Conservation (phyloP, 2,888 invertebrate genomes). For the Tuberolachnus salignus region DNA sequence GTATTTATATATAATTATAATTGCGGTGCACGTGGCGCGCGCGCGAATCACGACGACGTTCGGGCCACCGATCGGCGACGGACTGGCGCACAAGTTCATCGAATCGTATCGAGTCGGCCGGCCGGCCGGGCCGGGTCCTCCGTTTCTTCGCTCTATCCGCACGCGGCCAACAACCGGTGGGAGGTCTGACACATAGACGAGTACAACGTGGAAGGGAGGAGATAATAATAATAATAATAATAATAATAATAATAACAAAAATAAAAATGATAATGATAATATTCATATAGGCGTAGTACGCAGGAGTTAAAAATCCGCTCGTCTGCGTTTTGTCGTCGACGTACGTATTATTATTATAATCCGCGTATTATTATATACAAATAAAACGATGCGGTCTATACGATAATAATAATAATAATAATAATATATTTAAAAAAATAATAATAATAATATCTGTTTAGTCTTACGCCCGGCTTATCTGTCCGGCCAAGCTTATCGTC, state of each 20-base stretch:
- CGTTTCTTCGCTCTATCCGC: not conserved
- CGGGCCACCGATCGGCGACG: slow-evolving; percentile 42
- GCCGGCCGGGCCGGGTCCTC: slow-evolving; percentile 6
- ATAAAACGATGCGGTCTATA: not conserved
- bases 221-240: too few species aligned
- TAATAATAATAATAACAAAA: too few species aligned
- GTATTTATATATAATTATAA: too few species aligned
- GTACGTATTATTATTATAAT: not conserved
- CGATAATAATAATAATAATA: too few species aligned
- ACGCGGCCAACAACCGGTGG: slow-evolving; percentile 31
- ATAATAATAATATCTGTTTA: slow-evolving; percentile 9
- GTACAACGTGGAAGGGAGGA: too few species aligned
- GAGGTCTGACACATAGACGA: slow-evolving; percentile 25
- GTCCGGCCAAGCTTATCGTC: not conserved
- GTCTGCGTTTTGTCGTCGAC: slow-evolving; percentile 51
- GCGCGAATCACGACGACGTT: not conserved
- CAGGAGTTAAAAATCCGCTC: slow-evolving; percentile 28
- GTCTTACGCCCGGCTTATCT: not conserved
- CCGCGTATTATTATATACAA: not conserved
- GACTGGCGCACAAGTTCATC: slow-evolving; percentile 44
- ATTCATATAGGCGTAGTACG: slow-evolving; percentile 2
- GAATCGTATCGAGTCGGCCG: slow-evolving; percentile 25
- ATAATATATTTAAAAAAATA: too few species aligned
- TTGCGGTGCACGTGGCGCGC: not conserved
- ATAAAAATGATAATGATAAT: too few species aligned